Evolutionary conservation across 2,888 invertebrate genomes (phyloP), one percentile per base, ranked within the genome.

Genomic region (Eledona agricola): DNA sequence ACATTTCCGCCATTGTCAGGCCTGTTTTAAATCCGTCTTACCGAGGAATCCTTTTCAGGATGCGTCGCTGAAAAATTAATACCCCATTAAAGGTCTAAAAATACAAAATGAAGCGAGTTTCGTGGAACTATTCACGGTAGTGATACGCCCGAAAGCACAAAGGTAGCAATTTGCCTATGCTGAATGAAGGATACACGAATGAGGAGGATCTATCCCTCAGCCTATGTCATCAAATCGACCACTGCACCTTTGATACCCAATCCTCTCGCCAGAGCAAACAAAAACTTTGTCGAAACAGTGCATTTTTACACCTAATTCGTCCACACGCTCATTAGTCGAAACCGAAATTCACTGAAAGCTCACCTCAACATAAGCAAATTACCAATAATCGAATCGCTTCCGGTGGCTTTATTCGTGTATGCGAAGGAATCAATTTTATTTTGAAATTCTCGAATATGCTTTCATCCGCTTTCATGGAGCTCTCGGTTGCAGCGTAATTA

Each of bases 181-280:
- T 63, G 64, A 65, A 64, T 64, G 47, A 56, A 56, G 49, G 57
- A 53, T 62, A 65, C 65, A 65, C 45, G 65, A 60, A 59, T 60
- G 56, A 57, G 65, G 65, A 62, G 65, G 65, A 56, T 55, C 62
- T 55, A 57, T 55, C 57, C 58, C 57, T 45, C 53, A 29, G 55
- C 58, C 55, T 59, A 54, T 62, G 59, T 54, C 55, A 58, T 20
- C 56, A 55, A 46, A 54, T 16, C 42, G 16, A 49, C 51, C 56
- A 31, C 51, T 47, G 43, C 32, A 54, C 54, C 50, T 54, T 54
- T 43, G 42, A 54, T 54, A 47, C 28, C n/a, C 7, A 46, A 55
- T 55, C 51, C 32, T 22, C 16, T 28, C 42, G 19, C 56, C 31
- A 50, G 32, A 51, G 43, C 52, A 47, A 54, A 47, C 55, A 51